Evolutionary conservation across 2,797 vertebrate species (phyloP), one percentile per base, ranked within the genome.

Genomic region (Xiphorhynchus erythropygius): DNA sequence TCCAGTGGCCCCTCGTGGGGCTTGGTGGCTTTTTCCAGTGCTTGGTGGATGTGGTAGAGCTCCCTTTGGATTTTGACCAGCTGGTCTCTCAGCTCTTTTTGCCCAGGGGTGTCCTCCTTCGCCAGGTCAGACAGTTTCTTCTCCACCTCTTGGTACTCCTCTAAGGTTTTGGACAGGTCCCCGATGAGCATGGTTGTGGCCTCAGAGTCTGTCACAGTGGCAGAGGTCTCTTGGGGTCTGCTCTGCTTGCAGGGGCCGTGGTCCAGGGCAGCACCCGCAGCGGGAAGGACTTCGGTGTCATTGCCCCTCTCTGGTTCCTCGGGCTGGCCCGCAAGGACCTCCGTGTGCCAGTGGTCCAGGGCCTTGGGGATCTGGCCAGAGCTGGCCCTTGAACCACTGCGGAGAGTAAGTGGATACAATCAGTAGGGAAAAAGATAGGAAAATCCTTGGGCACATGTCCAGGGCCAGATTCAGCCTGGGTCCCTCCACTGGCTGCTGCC

Each of bases 41-140:
- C 98, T 97, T 98, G 98, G 84, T 99, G 99, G 87, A 99, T 99
- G 93, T 99, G 98, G 79, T 98, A 98, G 57, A 99, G 98, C 96
- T 99, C 99, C 4, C 96, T 98, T 57, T 99, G 98, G 94, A 99
- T 99, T 97, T 99, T 99, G 89, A 98, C 98, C 76, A 99, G 98
- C 95, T 99, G 99, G 23, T 99, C 99, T 95, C 98, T 98, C 56
- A 99, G 98, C 82, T 99, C 98, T 67, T 97, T 98, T 57, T 99
- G 99, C n/a, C 98, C 98, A 0, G 98, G 98, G 13, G 97, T 98
- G 83, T 98, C 98, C 5, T 98, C 98, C 25, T 98, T 98, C 10
- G 97, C 98, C 75, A 99, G 87, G 94, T 98, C 98, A 37, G 98
- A 98, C 60, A 99, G 98, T 85, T 98, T 98, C 91, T 97, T 98